Base-by-base conservation (phyloP, 2,888 invertebrate species). In the Allophyes oxyacanthae region DNA sequence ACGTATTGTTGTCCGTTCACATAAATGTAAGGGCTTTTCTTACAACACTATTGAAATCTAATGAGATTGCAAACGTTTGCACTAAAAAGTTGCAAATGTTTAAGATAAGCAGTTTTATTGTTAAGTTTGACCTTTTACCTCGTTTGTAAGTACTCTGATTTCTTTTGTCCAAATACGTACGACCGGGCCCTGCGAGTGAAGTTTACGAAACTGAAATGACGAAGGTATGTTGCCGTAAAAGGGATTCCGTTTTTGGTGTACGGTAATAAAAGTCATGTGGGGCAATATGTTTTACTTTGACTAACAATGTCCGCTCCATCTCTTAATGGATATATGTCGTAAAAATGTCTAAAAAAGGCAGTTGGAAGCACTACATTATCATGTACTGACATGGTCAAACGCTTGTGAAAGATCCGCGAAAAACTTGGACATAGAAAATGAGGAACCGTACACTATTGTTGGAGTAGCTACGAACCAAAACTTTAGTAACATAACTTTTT, bases 1-100 rank as follows among this genome's bases (percentile, higher is more conserved):
- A 62, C 60, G 61, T 78, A 90, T 91, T 91, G 90, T 91, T 80
- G 55, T 53, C 62, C 60, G 83, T 90, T 90, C 90, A 84, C 91
- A 90, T 84, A 80, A 80, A 83, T 75, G 75, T 77, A 74, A 86
- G 85, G 86, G 87, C 84, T 81, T 77, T 78, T 77, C 66, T 90
- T 86, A 82, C 87, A 77, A 85, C 81, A 90, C 82, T 68, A 88
- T 89, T 89, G 89, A 88, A 81, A 38, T 83, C 1, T 28, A 84
- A 84, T 77, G 78, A 82, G 83, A 75, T 74, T 81, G 82, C 77
- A 70, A 56, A 15, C 68, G 28, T 61, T 54, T 69, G 49, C 42
- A 45, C 38, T 40, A 78, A 81, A 81, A 80, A 79, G 67, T 64
- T 50, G 40, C 68, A 70, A 64, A 71, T 64, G 34, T 62, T 59